These are phyloP conservation scores for Ecliptopera silaceata DNA, from an alignment of 2,888 invertebrate species.

Conservation along the genomic window DNA sequence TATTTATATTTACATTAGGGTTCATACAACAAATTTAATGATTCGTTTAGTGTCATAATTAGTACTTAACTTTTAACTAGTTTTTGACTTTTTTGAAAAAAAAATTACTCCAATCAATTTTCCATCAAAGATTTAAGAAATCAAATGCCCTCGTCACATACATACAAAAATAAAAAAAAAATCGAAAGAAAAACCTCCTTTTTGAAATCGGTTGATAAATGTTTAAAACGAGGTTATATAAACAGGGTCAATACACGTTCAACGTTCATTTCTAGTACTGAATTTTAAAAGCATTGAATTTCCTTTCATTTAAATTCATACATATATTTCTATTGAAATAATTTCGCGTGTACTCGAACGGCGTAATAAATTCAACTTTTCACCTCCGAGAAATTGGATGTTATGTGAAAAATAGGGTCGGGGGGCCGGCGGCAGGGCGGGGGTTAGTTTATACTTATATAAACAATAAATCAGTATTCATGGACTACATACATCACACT, in stretches of 20 bases:
- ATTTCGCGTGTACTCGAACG: conserved; percentile 36
- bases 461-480: not conserved
- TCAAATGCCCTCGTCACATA: too few species aligned
- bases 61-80: too few species aligned
- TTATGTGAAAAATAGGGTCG: conserved; percentile 41
- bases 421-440: conserved; percentile 15
- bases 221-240: not conserved
- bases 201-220: not conserved
- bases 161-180: not conserved
- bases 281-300: conserved; percentile 5
- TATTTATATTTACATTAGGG: too few species aligned
- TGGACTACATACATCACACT: too few species aligned
- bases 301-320: conserved; percentile 33
- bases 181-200: too few species aligned
- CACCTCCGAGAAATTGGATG: conserved; percentile 48
- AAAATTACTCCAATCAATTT: too few species aligned
- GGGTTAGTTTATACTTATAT: conserved; percentile 3
- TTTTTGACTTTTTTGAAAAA: too few species aligned
- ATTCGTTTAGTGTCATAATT: too few species aligned
- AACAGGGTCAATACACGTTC: conserved; percentile 4
- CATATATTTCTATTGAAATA: conserved; percentile 34
- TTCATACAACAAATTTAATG: too few species aligned
- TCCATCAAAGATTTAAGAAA: too few species aligned
- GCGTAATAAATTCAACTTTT: conserved; percentile 50
- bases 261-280: conserved; percentile 10